Evolutionary conservation across 1,140 invertebrate species (phyloP), one percentile per base, ranked within the genome.

Genomic region (Drosophila pachea): DNA sequence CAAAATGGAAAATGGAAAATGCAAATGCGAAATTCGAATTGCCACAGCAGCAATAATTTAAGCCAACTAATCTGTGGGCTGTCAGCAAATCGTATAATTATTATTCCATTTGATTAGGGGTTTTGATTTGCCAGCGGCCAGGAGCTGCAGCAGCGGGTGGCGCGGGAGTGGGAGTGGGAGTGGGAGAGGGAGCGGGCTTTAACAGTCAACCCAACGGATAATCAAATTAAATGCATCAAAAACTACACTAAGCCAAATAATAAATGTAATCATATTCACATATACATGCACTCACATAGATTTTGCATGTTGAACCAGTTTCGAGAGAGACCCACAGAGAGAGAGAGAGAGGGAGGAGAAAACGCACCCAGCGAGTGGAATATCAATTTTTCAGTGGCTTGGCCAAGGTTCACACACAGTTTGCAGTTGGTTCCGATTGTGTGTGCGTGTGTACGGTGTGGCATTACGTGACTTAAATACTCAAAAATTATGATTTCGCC

Each of bases 391-490:
- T 59, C 62, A 59, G 33, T 66, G 68, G 48, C 49, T 48, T 65
- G 53, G 67, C 62, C 68, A 70, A 70, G 66, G 66, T 42, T 68
- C 56, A 48, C 65, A 67, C 52, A 50, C 59, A 47, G 32, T 65
- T 59, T 31, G 33, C 54, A 48, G 33, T 53, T 45, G 52, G 50
- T 63, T 68, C 43, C 66, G 45, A 68, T 50, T 69, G 66, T 62
- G 49, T 54, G 50, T 54, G 65, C 45, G 58, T 58, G 49, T 65
- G 53, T 65, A 53, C 35, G 59, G 50, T 50, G 47, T 66, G 35
- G 62, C 42, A 66, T 66, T 70, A 70, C 68, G 68, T 70, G 68
- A 70, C 68, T 70, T 70, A 70, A 70, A 70, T 70, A 54, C 62
- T 58, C 68, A 70, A 70, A 70, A 70, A 59, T 70, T 70, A 70